Evolutionary conservation across 1,140 invertebrate genomes (phyloP).

Genomic region (Orius insidiosus): DNA sequence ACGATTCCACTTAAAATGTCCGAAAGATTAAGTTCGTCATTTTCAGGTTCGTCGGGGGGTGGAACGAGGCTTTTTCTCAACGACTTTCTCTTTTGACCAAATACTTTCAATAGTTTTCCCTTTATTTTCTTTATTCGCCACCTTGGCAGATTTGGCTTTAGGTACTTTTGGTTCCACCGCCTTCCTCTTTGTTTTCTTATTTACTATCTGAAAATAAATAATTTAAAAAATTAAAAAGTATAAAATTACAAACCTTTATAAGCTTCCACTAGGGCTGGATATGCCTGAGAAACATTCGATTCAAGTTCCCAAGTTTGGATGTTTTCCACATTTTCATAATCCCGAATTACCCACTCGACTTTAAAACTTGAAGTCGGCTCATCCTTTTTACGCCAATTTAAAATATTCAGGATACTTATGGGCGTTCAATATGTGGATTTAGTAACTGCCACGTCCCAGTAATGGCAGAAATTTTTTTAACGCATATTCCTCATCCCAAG

Average conservation of each 20-base stretch:
- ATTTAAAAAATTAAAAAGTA: background rate
- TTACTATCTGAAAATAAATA: background rate
- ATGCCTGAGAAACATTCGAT: constrained; percentile 39
- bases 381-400: too few relatives aligned
- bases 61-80: too few relatives aligned
- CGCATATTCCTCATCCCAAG: constrained; percentile 58
- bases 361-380: too few relatives aligned
- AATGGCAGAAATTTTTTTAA: constrained; percentile 62
- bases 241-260: constrained; percentile 28
- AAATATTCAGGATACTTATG: background rate
- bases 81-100: too few relatives aligned
- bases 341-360: too few relatives aligned
- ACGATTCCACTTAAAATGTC: background rate
- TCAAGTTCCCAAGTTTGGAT: constrained; percentile 43
- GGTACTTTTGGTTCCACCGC: background rate
- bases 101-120: background rate
- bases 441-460: constrained; percentile 50
- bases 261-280: constrained; percentile 42
- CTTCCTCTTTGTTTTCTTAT: constrained; percentile 30
- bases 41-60: background rate
- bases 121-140: background rate
- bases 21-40: background rate
- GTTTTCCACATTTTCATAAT: constrained; percentile 13
- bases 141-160: constrained; percentile 1
- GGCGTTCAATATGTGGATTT: constrained; percentile 21